Base-by-base conservation (phyloP, 2,113 vertebrate species). In the Apteryx owenii region DNA sequence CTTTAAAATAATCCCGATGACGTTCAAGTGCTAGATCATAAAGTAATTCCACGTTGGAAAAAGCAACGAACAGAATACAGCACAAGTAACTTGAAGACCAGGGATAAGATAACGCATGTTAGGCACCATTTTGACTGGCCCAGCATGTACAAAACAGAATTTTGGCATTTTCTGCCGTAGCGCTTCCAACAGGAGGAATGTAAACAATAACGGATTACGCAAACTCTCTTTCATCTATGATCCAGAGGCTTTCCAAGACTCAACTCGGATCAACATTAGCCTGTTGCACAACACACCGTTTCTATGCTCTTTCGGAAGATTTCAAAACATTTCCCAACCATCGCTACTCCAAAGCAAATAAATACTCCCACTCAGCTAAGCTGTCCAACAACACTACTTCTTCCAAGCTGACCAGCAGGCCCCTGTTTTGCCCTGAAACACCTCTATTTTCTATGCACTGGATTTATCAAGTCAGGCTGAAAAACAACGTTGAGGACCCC, bases 321-420 rank as follows among this genome's bases (percentile, higher is more conserved):
- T 88, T 89, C 88, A 75, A 89, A 97, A 81, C 70, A 77, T 92
- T 94, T 76, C 8, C 2, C 90, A 96, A 91, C 20, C 81, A 42
- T 7, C 46, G 6, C 85, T 92, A 94, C 94, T 96, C 92, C 89
- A 97, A 93, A 92, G 81, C 73, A 97, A 96, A 94, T 20, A 97
- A 93, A 95, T 29, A 66, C 48, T 90, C 77, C 88, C 48, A 76
- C 87, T 69, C 89, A 44, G 56, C 70, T 28, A 2, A 46, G 53
- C 73, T 65, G 60, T 3, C 91, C 88, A 72, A 31, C 23, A 64
- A 79, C 61, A 7, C 29, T 11, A 7, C 6, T 85, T 4, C 46
- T 28, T 19, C 4, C 3, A 26, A 14, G 12, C 3, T 23, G 70
- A 51, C 71, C 81, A 36, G 73, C 77, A 95, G 79, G 78, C 16